Base-by-base conservation (phyloP, 2,113 vertebrate species). In the Crypturellus undulatus region DNA sequence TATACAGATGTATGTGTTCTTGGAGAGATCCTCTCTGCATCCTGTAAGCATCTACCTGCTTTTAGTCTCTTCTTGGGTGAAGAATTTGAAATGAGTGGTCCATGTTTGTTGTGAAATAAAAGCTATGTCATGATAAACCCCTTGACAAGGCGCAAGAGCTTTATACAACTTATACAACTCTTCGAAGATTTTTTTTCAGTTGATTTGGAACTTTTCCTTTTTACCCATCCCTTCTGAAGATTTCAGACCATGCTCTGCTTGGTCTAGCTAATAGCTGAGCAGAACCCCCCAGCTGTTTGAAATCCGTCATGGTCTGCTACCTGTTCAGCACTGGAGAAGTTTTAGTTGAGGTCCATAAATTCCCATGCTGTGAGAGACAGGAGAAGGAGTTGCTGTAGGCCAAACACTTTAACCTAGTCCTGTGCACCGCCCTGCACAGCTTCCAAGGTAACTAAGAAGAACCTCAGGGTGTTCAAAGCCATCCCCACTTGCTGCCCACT, bases 261-360 rank as follows among this genome's bases (percentile, higher is more conserved):
- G 83, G 70, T 26, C 45, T 88, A 83, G 76, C 69, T 94, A 76
- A 94, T 69, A 49, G 38, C 69, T 75, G 77, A 52, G 38, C 65
- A 76, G 85, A 88, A 83, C 80, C 42, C 56, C 82, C 60, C 94
- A 95, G 77, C 85, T 96, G 90, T 83, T 96, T 88, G 63, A 28
- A 86, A 63, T 67, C 86, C 88, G 78, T 72, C 90, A 59, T 4
- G 1, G 68, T 83, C 59, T 45, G 72, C 76, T 65, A 84, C 84
- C 65, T 86, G 76, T 79, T 88, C 76, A 71, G 54, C 3, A 0
- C 10, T 58, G 67, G 64, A 84, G 93, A 92, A 82, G 96, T 96
- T 84, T 92, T 90, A 87, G 80, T 79, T 71, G 34, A 88, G 28
- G 38, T 73, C 26, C 79, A 19, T 54, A 49, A 76, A 96, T 96